Base-by-base conservation (phyloP, 2,888 invertebrate species). In the Schizaphis graminum region DNA sequence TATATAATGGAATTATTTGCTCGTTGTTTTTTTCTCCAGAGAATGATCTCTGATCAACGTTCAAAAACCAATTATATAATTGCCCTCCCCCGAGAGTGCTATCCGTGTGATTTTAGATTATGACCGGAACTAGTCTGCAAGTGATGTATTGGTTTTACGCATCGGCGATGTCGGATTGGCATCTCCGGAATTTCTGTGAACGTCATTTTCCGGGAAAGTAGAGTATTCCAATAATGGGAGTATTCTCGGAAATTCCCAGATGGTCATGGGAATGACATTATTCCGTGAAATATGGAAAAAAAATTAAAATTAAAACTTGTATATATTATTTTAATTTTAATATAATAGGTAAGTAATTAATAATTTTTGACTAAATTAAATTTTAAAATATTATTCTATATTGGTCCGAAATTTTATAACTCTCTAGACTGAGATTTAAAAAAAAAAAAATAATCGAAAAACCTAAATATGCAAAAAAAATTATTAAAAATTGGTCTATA, bases 11-110 rank as follows among this genome's bases (percentile, higher is more conserved):
- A 56, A 56, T 44, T 84, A 56, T 91, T 91, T 41, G 41, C 21
- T 77, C 16, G 67, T 67, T 67, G n/a, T 0, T 77, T 77, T 77
- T 77, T 77, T 77, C 77, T 35, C 13, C 41, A 13, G 35, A 85
- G 56, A 85, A 84, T 41, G 85, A 91, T 91, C 84, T 44, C 41
- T 28, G 84, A 85, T 53, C n/a, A 8, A 57, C 89, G 28, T 89
- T 61, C 57, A 61, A 44, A 44, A n/a, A 21, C 44, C 16, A 44
- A 89, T n/a, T n/a, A n/a, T n/a, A n/a, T 89, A 61, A 61, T 89
- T 89, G 57, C 44, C n/a, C 5, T 44, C 11, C 16, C 67, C n/a
- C n/a, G 5, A n/a, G 5, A 5, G 16, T n/a, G n/a, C n/a, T n/a
- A 67, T 67, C 1, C 5, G 67, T 67, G 16, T n/a, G 16, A 5